Conservation (phyloP, 2,797 vertebrate genomes). For the Onychomys torridus region DNA sequence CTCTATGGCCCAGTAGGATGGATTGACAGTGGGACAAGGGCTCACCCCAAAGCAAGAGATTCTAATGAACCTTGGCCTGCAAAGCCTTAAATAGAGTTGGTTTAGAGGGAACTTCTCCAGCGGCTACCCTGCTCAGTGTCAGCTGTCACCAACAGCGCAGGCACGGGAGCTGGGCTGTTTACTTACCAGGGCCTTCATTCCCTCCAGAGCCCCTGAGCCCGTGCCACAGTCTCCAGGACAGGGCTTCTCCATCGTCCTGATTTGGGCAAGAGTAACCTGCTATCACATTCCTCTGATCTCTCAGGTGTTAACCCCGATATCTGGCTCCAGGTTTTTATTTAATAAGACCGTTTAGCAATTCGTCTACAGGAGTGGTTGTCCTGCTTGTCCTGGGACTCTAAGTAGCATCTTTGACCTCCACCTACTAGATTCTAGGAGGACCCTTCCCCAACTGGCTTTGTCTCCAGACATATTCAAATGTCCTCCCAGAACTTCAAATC, state of each 20-base stretch:
- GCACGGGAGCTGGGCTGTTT: neutral
- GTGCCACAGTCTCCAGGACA: neutral
- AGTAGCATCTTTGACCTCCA: neutral
- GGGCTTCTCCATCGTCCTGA: neutral
- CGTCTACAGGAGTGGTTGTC: neutral
- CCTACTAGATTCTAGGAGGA: neutral
- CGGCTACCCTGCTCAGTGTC: neutral
- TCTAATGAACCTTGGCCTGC: neutral
- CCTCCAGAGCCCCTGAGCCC: neutral
- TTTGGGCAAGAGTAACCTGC: neutral
- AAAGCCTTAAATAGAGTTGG: neutral
- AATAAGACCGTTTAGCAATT: too few species aligned
- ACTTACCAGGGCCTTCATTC: neutral
- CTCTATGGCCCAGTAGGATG: rapidly evolving
- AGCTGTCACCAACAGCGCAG: neutral
- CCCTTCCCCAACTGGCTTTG: too few species aligned
- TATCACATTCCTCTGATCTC: too few species aligned
- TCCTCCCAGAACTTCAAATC: neutral
- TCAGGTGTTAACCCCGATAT: too few species aligned
- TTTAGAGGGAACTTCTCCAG: neutral
- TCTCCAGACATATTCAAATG: neutral
- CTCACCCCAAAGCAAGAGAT: neutral
- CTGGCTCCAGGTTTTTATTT: too few species aligned
- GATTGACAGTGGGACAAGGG: neutral
- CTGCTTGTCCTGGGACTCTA: neutral